phyloP scores from a whole-genome alignment of 2,113 vertebrate genomes.

The Eulacestoma nigropectus region DNA sequence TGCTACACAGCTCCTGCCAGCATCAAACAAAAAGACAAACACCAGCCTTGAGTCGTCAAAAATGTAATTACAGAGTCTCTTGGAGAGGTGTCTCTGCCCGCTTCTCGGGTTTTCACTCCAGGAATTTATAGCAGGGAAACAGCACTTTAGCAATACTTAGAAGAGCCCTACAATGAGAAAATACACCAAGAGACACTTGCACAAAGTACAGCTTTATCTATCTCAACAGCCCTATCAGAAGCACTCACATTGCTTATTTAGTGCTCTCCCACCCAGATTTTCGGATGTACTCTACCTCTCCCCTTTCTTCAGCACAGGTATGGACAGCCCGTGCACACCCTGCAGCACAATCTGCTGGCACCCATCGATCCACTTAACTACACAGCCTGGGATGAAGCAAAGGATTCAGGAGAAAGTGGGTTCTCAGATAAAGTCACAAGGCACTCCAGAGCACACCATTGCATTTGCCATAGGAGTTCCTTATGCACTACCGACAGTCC shows the following conservation, averaged over 20 bases:
- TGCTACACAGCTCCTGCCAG: slow-evolving; percentile 25
- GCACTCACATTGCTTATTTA: not conserved
- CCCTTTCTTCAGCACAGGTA: not conserved
- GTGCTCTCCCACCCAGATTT: not conserved
- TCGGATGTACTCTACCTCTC: not conserved
- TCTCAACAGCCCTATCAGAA: not conserved
- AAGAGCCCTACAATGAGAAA: not conserved
- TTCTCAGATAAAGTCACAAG: not conserved
- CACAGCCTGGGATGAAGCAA: not conserved
- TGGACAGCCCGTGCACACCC: not conserved
- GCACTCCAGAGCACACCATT: not conserved
- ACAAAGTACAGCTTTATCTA: not conserved
- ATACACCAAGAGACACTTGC: not conserved
- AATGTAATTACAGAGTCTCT: slow-evolving; percentile 64
- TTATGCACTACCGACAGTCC: fast-evolving
- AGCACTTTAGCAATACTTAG: not conserved
- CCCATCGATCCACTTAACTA: not conserved
- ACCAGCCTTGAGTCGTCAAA: slow-evolving; percentile 45
- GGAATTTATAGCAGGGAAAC: slow-evolving; percentile 32
- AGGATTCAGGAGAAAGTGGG: not conserved
- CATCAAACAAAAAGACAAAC: slow-evolving; percentile 66
- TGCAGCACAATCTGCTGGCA: not conserved
- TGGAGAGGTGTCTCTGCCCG: slow-evolving; percentile 19
- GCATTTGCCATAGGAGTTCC: not conserved
- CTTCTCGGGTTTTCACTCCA: slow-evolving; percentile 1